Evolutionary conservation across 2,888 invertebrate genomes (phyloP).

Genomic region (Xestobium rufovillosum): DNA sequence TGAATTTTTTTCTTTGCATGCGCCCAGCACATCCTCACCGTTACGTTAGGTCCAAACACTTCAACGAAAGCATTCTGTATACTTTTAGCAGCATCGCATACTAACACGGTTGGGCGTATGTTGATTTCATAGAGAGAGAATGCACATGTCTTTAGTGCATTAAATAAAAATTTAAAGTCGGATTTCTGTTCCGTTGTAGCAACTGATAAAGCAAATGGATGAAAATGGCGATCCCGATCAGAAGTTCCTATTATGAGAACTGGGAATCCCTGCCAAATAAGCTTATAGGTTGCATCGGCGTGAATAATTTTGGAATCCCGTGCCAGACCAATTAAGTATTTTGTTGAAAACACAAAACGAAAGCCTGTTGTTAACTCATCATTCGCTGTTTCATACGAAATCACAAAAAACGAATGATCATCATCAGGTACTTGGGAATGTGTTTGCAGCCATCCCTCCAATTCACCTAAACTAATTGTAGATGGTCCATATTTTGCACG

Average conservation of each 20-base stretch:
- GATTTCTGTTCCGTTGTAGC: conserved; percentile 2
- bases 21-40: too few relatives aligned
- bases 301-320: conserved; percentile 4
- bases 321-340: conserved; percentile 5
- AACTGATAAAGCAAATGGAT: conserved; percentile 7
- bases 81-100: conserved; percentile 8
- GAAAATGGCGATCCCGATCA: conserved; percentile 7
- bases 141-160: too few relatives aligned
- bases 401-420: conserved; percentile 7
- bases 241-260: conserved; percentile 4
- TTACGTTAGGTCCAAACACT: conserved; percentile 7
- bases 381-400: conserved; percentile 5
- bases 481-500: conserved; percentile 5
- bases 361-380: conserved; percentile 3
- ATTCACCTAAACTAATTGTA: conserved; percentile 9
- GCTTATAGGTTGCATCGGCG: too few relatives aligned
- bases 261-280: conserved; percentile 9
- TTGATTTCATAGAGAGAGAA: conserved; percentile 4
- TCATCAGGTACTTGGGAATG: conserved; percentile 6
- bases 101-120: conserved; percentile 8
- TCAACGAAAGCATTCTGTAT: too few relatives aligned
- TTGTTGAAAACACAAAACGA: conserved; percentile 7
- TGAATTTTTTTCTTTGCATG: too few relatives aligned
- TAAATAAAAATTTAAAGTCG: too few relatives aligned
- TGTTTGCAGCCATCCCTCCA: too few relatives aligned